Conservation (phyloP, 2,888 invertebrate species). For the Eledone cirrhosa region DNA sequence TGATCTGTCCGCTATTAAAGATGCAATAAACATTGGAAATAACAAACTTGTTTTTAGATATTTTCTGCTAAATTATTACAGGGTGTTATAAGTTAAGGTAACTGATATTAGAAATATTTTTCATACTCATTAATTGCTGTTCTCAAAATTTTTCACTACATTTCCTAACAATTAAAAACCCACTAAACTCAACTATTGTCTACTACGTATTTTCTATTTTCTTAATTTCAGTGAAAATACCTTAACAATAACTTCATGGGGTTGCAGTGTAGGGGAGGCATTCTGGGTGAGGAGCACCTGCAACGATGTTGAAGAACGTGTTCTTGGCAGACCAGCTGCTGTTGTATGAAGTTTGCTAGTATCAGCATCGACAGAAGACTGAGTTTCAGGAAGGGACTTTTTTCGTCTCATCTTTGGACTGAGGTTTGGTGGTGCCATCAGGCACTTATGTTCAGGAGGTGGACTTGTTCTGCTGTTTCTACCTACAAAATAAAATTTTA, state of each 20-base stretch:
- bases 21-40: no score
- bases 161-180: no score
- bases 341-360: conserved; percentile 16
- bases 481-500: not conserved
- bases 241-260: conserved; percentile 29
- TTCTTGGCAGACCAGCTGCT: conserved; percentile 38
- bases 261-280: conserved; percentile 28
- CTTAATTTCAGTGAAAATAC: not conserved
- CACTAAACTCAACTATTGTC: no score
- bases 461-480: conserved; percentile 21
- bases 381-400: conserved; percentile 44
- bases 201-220: no score
- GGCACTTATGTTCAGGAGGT: conserved; percentile 28
- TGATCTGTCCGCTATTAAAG: no score
- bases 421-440: conserved; percentile 28
- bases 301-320: conserved; percentile 46
- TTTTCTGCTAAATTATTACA: no score
- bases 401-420: conserved; percentile 37
- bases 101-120: no score
- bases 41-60: no score
- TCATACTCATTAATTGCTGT: no score
- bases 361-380: conserved; percentile 29
- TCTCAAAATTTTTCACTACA: no score
- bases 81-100: no score
- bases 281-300: conserved; percentile 35